Evolutionary conservation across 2,888 invertebrate species (phyloP), one percentile per base, ranked within the genome.

Genomic region (Melitaea athalia): DNA sequence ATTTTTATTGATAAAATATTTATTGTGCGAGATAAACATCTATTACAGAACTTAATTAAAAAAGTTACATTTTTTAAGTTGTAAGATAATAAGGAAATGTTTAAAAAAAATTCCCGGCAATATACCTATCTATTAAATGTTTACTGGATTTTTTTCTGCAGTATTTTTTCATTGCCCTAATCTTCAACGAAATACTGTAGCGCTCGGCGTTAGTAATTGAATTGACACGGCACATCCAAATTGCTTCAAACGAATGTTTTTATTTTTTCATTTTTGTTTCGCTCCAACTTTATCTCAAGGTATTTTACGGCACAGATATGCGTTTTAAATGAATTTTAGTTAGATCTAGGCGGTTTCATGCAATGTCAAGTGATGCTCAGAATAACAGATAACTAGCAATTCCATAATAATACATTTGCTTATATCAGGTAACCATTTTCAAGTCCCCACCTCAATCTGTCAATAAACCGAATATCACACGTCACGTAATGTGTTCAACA

Each of bases 91-190:
- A 49, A 49, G n/a, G 4, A 49, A 49, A 49, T 49, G 14, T 33
- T 14, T 1, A 14, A 14, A 55, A 6, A 7, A 55, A 33, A 55
- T 55, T 5, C 31, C 31, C 14, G 31, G 53, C 31, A 33, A 57
- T 6, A 61, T 72, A 88, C 88, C 87, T 87, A 78, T 83, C 77
- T 81, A 83, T 85, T 70, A 81, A 81, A 79, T 75, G 80, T 72
- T 78, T 79, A 72, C 75, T 81, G 72, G 79, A 71, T 79, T 83
- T 88, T 80, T 83, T 85, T 76, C 81, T 85, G 72, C 75, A 83
- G 81, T 78, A 82, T 83, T 83, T 88, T 87, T 82, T 87, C 88
- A 89, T 90, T 81, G 84, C 86, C 84, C 77, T 85, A 83, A 85
- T 82, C 81, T 81, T 78, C 75, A 78, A 76, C 77, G 78, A 78